These are phyloP conservation scores for Heliconius cydno DNA, from an alignment of 2,888 invertebrate species.

Conservation along the genomic window DNA sequence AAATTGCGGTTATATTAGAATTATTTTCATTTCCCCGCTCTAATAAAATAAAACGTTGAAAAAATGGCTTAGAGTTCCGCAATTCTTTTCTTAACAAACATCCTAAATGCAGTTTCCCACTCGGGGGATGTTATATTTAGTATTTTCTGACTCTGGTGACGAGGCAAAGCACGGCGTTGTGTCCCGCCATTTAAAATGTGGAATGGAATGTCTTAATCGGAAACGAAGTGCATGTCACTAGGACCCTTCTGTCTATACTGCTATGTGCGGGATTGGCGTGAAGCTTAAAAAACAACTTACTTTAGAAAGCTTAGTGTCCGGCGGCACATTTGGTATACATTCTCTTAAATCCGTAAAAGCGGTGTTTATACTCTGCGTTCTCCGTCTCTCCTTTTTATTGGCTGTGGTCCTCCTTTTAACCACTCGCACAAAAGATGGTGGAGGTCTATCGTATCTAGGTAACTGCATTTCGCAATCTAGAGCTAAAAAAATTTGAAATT, in stretches of 20 bases:
- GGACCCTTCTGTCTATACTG: background rate
- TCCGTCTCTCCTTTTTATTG: slow-evolving; percentile 95
- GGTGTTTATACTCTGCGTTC: slow-evolving; percentile 97
- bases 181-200: no score
- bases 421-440: slow-evolving; percentile 76
- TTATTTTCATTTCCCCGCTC: no score
- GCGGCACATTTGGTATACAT: slow-evolving; percentile 97
- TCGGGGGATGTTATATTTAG: no score
- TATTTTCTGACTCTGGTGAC: no score
- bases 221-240: no score
- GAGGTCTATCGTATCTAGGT: slow-evolving; percentile 70
- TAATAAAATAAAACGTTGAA: no score
- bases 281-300: slow-evolving; percentile 76
- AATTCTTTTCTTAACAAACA: no score
- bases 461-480: slow-evolving; percentile 73
- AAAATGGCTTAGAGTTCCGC: no score
- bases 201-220: no score
- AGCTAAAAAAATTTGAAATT: slow-evolving; percentile 50
- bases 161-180: no score
- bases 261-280: background rate
- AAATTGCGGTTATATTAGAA: no score
- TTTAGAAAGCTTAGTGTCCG: slow-evolving; percentile 97
- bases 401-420: slow-evolving; percentile 94
- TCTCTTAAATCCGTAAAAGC: slow-evolving; percentile 96
- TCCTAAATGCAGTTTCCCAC: no score